phyloP scores from a whole-genome alignment of 2,113 vertebrate species.

The Equus quagga region DNA sequence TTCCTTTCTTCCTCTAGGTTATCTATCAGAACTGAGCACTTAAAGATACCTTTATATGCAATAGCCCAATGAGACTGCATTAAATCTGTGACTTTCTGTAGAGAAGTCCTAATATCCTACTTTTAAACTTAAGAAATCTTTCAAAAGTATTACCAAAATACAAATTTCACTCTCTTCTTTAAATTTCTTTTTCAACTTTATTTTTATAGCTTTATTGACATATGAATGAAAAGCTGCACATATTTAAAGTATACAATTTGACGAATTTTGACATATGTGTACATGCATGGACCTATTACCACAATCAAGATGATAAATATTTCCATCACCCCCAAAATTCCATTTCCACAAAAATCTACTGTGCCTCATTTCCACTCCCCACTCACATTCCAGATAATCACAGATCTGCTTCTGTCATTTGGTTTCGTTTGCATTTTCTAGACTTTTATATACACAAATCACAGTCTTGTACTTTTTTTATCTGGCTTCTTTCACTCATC shows the following conservation, averaged over 20 bases:
- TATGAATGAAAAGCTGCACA: background rate
- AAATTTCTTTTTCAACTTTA: conserved; percentile 14
- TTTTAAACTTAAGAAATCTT: conserved; percentile 1
- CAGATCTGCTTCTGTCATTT: background rate
- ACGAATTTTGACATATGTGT: background rate
- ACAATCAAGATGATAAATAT: background rate
- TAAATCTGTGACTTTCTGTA: background rate
- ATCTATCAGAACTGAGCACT: background rate
- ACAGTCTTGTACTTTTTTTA: background rate
- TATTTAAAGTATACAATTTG: background rate
- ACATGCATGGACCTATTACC: background rate
- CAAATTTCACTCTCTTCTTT: background rate
- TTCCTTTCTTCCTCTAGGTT: background rate
- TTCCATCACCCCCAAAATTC: background rate
- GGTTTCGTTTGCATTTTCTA: background rate
- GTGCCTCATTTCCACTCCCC: background rate
- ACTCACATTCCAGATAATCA: background rate
- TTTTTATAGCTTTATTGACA: conserved; percentile 11
- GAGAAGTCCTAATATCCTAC: background rate
- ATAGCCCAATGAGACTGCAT: background rate
- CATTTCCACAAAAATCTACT: background rate
- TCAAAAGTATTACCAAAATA: conserved; percentile 51
- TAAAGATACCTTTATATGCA: background rate
- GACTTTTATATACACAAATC: background rate
- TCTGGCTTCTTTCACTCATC: background rate